A percentile compares a stretch with the other conserved stretches of the same genome.
phyloP scores from a whole-genome alignment of 2,888 invertebrate species.

The Lasioglossum oenotherae region DNA sequence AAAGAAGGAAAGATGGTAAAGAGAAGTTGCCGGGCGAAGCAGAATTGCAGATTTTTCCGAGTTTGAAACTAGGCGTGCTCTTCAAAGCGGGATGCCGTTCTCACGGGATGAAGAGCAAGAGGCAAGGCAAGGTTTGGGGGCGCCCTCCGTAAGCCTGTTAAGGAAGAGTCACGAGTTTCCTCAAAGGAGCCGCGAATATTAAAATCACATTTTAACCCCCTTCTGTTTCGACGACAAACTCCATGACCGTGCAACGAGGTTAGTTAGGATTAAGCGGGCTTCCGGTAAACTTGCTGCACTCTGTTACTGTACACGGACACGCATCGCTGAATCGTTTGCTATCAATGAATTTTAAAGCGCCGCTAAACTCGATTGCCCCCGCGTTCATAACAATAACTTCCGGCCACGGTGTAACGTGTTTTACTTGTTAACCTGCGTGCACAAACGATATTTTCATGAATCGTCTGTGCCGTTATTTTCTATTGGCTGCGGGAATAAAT shows the following conservation, averaged over 20 bases:
- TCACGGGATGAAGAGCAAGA: constrained; percentile 56
- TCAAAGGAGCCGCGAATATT: constrained; percentile 81
- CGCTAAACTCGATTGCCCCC: constrained; percentile 27
- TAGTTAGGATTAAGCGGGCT: constrained; percentile 79
- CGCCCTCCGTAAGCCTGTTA: constrained; percentile 78
- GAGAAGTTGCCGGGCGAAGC: constrained; percentile 67
- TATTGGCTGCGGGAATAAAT: not conserved
- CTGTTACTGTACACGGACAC: constrained; percentile 51
- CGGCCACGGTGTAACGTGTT: not conserved
- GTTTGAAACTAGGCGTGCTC: constrained; percentile 77
- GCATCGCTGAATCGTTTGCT: constrained; percentile 48
- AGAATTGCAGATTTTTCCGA: constrained; percentile 79
- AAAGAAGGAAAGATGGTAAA: constrained; percentile 45
- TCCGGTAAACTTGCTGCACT: constrained; percentile 73
- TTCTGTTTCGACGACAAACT: constrained; percentile 73
- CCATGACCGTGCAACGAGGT: constrained; percentile 73
- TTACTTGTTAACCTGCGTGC: not conserved
- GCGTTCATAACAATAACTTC: constrained; percentile 5
- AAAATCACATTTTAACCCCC: constrained; percentile 81
- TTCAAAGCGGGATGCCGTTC: constrained; percentile 75
- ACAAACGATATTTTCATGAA: not conserved
- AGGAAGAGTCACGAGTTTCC: constrained; percentile 76
- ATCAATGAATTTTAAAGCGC: constrained; percentile 44
- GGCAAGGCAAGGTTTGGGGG: constrained; percentile 30
- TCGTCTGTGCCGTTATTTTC: not conserved